Conservation (phyloP, 2,888 invertebrate species). For the Lasioglossum lativentre region DNA sequence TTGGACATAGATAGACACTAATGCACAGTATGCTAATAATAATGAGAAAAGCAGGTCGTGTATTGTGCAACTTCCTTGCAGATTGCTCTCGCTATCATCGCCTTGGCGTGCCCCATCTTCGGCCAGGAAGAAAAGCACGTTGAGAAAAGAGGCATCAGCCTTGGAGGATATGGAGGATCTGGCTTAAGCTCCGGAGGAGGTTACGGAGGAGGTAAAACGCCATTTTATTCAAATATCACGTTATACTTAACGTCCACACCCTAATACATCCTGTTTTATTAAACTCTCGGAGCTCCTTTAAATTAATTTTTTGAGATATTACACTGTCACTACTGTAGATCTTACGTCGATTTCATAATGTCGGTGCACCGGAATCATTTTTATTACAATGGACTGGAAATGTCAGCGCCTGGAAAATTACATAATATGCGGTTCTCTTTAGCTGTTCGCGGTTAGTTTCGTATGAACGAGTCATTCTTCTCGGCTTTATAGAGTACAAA, state of each 20-base stretch:
- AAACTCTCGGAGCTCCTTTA: neutral
- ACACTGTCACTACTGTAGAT: neutral
- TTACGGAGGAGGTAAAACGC: conserved; percentile 34
- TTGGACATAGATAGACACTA: neutral
- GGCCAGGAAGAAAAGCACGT: conserved; percentile 74
- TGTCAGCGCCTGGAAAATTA: neutral
- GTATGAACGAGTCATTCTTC: neutral
- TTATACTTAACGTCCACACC: neutral
- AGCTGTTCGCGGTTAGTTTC: neutral
- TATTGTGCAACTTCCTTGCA: conserved; percentile 31
- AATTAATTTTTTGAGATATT: neutral
- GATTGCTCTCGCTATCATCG: conserved; percentile 72
- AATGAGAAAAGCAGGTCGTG: neutral
- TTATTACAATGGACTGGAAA: conserved; percentile 4
- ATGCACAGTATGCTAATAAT: neutral
- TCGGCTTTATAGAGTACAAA: no score
- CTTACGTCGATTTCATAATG: neutral
- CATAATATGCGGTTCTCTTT: neutral
- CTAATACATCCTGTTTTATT: neutral
- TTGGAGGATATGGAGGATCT: conserved; percentile 50
- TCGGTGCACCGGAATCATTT: neutral
- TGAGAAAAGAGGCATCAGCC: conserved; percentile 74
- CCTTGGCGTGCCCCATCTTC: conserved; percentile 73
- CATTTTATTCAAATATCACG: neutral
- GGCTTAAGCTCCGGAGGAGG: conserved; percentile 58